These are phyloP conservation scores for Lepidurus packardi DNA, from an alignment of 1,140 invertebrate genomes.

Conservation along the genomic window DNA sequence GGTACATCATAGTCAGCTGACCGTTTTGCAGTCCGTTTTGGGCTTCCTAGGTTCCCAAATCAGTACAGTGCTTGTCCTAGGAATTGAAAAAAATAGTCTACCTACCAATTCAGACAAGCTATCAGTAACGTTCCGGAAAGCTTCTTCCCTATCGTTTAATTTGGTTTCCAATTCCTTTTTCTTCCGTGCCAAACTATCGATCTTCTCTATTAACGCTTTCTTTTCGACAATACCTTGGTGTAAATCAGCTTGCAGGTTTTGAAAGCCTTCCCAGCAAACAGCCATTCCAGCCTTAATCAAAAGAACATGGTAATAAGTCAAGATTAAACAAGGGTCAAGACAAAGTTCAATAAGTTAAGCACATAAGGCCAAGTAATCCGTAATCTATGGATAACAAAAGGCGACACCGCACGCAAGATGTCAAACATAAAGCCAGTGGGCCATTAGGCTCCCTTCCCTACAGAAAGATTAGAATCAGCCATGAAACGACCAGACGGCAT, in stretches of 20 bases:
- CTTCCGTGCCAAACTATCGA: slow-evolving; percentile 9
- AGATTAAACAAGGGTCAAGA: too few relatives aligned
- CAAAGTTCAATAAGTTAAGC: too few relatives aligned
- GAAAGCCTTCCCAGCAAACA: background rate
- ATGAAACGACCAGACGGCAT: background rate
- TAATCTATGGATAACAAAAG: background rate
- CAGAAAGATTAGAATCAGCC: background rate
- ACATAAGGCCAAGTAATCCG: too few relatives aligned
- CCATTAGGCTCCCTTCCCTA: background rate
- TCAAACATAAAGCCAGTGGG: background rate
- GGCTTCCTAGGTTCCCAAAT: background rate
- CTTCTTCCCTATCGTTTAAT: background rate
- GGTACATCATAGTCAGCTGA: background rate
- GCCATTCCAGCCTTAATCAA: slow-evolving; percentile 1
- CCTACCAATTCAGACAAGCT: background rate
- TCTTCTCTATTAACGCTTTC: background rate
- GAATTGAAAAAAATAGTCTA: background rate
- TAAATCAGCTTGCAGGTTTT: background rate
- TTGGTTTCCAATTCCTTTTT: background rate
- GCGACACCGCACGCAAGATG: background rate
- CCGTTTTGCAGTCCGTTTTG: background rate
- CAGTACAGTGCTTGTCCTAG: background rate
- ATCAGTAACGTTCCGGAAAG: background rate
- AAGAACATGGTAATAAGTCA: background rate
- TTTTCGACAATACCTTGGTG: background rate